phyloP scores from a whole-genome alignment of 2,113 vertebrate species.

The Nycticryphes semicollaris region DNA sequence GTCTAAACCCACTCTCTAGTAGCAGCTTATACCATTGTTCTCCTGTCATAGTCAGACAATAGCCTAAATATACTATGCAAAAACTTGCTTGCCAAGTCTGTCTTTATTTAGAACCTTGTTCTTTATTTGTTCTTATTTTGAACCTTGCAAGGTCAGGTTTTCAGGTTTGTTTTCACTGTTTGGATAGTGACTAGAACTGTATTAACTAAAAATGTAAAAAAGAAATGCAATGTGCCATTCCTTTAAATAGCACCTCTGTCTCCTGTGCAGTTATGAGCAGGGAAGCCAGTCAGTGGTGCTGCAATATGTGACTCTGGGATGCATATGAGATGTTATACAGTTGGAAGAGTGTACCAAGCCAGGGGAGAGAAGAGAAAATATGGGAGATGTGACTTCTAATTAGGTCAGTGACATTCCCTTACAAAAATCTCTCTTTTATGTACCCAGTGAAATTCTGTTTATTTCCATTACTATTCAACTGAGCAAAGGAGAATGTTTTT shows the following conservation, averaged over 20 bases:
- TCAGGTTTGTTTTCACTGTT: slow-evolving; percentile 10
- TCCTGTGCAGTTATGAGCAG: background rate
- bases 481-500: background rate
- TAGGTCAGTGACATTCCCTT: background rate
- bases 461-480: background rate
- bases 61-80: slow-evolving; percentile 27
- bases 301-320: background rate
- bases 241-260: background rate
- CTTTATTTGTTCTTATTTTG: slow-evolving; percentile 21
- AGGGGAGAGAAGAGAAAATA: background rate
- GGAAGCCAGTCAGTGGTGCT: background rate
- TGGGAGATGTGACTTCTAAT: background rate
- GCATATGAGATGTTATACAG: background rate
- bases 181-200: background rate
- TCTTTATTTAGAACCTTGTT: background rate
- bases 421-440: background rate
- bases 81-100: background rate
- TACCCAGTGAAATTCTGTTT: background rate
- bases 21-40: background rate
- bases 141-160: background rate
- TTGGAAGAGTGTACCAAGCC: background rate
- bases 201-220: background rate
- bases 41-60: background rate
- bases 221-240: background rate
- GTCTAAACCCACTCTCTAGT: background rate